Evolutionary conservation across 2,888 invertebrate species (phyloP).

Genomic region (Exocentrus adspersus): DNA sequence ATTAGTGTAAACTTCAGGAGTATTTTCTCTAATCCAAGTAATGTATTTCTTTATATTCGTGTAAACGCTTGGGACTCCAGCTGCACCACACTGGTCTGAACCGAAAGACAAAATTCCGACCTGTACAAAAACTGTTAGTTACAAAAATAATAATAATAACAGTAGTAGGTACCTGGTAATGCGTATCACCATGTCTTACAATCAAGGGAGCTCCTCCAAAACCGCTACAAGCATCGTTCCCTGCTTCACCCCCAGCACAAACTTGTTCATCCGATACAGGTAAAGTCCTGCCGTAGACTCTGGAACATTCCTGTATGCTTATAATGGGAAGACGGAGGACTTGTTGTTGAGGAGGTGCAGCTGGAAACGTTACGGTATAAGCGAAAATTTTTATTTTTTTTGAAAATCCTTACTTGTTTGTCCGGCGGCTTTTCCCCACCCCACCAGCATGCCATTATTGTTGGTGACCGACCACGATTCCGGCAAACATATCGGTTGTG

Average conservation of each 20-base stretch:
- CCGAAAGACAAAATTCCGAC: conserved; percentile 84
- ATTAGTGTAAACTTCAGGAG: conserved; percentile 63
- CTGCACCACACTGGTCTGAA: conserved; percentile 79
- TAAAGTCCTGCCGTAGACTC: conserved; percentile 74
- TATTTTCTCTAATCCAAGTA: conserved; percentile 80
- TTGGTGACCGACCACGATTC: conserved; percentile 60
- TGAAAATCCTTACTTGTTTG: conserved; percentile 63
- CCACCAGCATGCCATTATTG: conserved; percentile 71
- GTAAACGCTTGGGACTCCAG: conserved; percentile 81
- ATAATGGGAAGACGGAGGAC: conserved; percentile 73
- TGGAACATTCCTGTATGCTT: conserved; percentile 72
- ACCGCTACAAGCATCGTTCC: conserved; percentile 81
- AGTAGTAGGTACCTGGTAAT: conserved; percentile 68
- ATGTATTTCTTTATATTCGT: conserved; percentile 79
- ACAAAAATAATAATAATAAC: too few relatives aligned
- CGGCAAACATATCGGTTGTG: conserved; percentile 76
- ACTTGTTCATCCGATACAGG: conserved; percentile 73
- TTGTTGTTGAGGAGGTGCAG: conserved; percentile 66
- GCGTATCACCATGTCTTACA: conserved; percentile 70
- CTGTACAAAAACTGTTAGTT: conserved; percentile 61
- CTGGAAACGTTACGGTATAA: conserved; percentile 41
- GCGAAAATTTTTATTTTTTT: too few relatives aligned
- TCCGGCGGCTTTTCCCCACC: conserved; percentile 79
- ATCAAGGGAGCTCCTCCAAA: conserved; percentile 82
- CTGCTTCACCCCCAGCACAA: conserved; percentile 79